A percentile compares a stretch with the other conserved stretches of the same genome.
Evolutionary conservation across 2,113 vertebrate species (phyloP).

Genomic region (Romanogobio albipinnatus): DNA sequence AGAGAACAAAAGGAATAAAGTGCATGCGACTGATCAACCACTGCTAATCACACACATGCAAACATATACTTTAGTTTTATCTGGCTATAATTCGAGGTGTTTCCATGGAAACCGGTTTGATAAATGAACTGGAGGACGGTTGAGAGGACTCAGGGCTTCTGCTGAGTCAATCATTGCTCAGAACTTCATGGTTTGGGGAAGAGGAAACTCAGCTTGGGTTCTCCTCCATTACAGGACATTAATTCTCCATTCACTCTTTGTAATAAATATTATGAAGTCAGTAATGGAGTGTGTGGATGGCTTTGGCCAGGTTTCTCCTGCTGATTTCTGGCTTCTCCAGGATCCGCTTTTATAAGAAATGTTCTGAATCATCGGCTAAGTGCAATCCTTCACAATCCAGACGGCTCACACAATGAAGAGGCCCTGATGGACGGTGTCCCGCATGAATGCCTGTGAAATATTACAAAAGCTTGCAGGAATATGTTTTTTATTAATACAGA

Average conservation of each 20-base stretch:
- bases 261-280: conserved; percentile 45
- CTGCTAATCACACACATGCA: not conserved
- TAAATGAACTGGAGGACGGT: not conserved
- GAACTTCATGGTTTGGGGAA: not conserved
- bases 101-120: not conserved
- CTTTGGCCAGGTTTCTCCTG: conserved; percentile 20
- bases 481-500: not conserved
- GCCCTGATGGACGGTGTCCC: conserved; percentile 45
- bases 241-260: conserved; percentile 27
- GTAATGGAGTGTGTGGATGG: conserved; percentile 25
- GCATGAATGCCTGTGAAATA: not conserved
- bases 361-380: conserved; percentile 29
- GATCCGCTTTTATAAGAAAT: conserved; percentile 22
- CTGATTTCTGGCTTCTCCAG: conserved; percentile 24
- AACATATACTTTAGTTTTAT: not conserved
- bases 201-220: not conserved
- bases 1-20: not conserved
- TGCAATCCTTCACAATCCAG: conserved; percentile 48
- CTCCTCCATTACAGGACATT: conserved; percentile 5
- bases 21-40: not conserved
- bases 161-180: not conserved
- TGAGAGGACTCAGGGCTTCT: not conserved
- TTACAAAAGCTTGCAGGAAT: not conserved
- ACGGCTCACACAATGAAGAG: conserved; percentile 16
- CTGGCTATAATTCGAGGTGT: not conserved